phyloP scores from a whole-genome alignment of 2,888 invertebrate species.

The Apodemia zela region DNA sequence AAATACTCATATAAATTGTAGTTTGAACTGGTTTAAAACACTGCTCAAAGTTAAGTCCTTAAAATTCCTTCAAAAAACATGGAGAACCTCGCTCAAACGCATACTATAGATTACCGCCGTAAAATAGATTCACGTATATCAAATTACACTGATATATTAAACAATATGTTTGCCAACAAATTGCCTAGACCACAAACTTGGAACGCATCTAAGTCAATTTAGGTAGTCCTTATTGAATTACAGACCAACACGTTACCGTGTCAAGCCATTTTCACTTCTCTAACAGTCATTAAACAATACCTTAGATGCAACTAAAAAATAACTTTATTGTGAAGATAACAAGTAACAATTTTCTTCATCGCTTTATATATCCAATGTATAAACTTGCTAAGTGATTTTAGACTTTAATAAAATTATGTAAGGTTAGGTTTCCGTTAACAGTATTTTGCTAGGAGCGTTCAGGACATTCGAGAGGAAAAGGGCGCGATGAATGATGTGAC shows the following conservation, averaged over 20 bases:
- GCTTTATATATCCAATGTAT: neutral
- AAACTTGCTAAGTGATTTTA: neutral
- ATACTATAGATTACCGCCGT: neutral
- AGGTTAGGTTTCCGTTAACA: constrained; percentile 31
- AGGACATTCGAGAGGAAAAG: constrained; percentile 51
- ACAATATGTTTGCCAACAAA: constrained; percentile 73
- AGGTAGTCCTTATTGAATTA: constrained; percentile 75
- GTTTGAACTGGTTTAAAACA: no score
- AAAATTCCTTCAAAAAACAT: neutral
- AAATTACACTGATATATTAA: constrained; percentile 25
- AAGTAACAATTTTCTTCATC: constrained; percentile 32
- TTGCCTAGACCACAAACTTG: constrained; percentile 64
- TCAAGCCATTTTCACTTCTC: constrained; percentile 39
- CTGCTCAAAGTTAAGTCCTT: neutral
- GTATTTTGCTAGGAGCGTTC: constrained; percentile 20
- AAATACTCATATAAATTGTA: no score
- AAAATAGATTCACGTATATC: constrained; percentile 5
- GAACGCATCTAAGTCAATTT: constrained; percentile 73
- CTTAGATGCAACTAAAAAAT: constrained; percentile 28
- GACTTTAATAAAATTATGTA: constrained; percentile 21
- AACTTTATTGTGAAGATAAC: constrained; percentile 25
- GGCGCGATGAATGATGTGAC: constrained; percentile 69
- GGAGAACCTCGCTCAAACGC: neutral
- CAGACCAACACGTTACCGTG: constrained; percentile 65
- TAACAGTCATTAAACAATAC: constrained; percentile 34